Evolutionary conservation across 2,888 invertebrate species (phyloP), one percentile per base, ranked within the genome.

Genomic region (Cistogaster globosa): DNA sequence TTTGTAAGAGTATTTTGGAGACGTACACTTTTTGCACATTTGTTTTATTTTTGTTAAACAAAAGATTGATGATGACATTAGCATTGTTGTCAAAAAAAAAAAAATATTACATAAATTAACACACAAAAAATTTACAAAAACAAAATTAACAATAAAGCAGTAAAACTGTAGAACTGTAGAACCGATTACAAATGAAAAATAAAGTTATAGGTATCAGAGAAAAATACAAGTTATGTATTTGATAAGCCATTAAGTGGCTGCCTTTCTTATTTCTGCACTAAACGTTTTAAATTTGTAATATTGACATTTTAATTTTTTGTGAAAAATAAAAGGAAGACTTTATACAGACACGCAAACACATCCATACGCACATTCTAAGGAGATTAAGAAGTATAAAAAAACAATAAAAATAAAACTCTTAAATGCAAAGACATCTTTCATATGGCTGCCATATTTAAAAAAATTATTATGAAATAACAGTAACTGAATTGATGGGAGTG

Each of bases 1-100:
- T 42, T 45, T 53, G 51, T 42, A 53, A 69, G 32, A 6, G 2
- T 32, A 5, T 53, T 62, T 12, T 16, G 62, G 4, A 67, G 4
- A 68, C 60, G 65, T 51, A 26, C 53, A 72, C 57, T 58, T 48
- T 51, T 58, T 36, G 72, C 65, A 16, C 57, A 67, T 69, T 81
- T 58, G 18, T 38, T 74, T 62, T 48, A 51, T 76, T 58, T 38
- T 65, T n/a, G 86, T 89, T 89, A 85, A 74, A 86, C 88, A 86
- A 88, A 91, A 91, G 91, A 91, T 91, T 91, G 91, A 91, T 91
- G 91, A 91, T 91, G 91, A 91, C 91, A 91, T 91, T 91, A 91
- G 91, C 91, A 91, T 90, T 91, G 90, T 90, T 91, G 90, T 89
- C 89, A 88, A 87, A 32, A 32, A 5, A 8, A 32, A 26, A 87